A percentile compares a stretch with the other conserved stretches of the same genome.
These are phyloP conservation scores for Sinotaia quadrata DNA, from an alignment of 2,888 invertebrate genomes.

Conservation along the genomic window DNA sequence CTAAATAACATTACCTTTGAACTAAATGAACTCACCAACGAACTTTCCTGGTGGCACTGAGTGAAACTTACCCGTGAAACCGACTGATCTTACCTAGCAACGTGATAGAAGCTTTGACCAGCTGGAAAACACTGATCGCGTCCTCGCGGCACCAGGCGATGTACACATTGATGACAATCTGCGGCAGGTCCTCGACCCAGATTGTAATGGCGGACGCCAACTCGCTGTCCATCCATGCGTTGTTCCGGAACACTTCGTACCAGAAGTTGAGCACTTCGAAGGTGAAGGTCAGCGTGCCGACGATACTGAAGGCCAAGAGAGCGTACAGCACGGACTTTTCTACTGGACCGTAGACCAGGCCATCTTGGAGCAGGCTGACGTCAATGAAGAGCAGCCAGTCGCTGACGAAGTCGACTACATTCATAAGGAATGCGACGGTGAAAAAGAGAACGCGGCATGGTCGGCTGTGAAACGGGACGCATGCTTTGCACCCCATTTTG, in stretches of 20 bases:
- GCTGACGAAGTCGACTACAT: slow-evolving; percentile 46
- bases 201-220: slow-evolving; percentile 45
- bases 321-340: slow-evolving; percentile 24
- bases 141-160: slow-evolving; percentile 56
- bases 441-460: slow-evolving; percentile 6
- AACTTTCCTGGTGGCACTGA: no score
- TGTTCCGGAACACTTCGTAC: slow-evolving; percentile 37
- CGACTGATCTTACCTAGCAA: slow-evolving; percentile 41
- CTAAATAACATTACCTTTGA: no score
- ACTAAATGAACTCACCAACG: no score
- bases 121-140: slow-evolving; percentile 55
- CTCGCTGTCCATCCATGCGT: slow-evolving; percentile 45
- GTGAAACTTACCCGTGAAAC: no score
- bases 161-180: slow-evolving; percentile 45
- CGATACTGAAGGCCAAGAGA: slow-evolving; percentile 48
- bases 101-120: slow-evolving; percentile 51
- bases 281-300: slow-evolving; percentile 35
- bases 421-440: slow-evolving; percentile 36
- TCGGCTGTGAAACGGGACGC: slow-evolving; percentile 7
- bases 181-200: slow-evolving; percentile 52
- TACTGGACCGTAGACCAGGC: slow-evolving; percentile 55
- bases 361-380: slow-evolving; percentile 42
- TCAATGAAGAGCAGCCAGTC: slow-evolving; percentile 57
- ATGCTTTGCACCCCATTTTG: slow-evolving; percentile 5
- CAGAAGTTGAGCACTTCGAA: slow-evolving; percentile 30